These are phyloP conservation scores for Scaptomyza graminum DNA, from an alignment of 1,140 invertebrate genomes.

Conservation along the genomic window DNA sequence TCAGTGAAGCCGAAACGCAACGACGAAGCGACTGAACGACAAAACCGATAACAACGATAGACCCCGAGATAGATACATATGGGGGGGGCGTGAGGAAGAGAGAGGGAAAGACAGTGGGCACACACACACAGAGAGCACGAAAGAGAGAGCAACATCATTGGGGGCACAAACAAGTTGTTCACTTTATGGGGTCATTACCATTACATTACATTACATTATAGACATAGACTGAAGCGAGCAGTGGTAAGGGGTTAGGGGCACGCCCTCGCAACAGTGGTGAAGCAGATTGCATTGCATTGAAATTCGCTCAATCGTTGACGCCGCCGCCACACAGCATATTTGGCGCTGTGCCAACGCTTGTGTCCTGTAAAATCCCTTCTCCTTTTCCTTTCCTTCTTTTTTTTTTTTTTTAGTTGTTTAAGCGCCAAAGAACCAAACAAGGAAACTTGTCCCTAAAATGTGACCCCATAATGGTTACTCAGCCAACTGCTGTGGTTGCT, in stretches of 20 bases:
- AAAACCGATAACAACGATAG: constrained; percentile 46
- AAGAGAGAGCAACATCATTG: neutral
- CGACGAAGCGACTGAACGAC: constrained; percentile 17
- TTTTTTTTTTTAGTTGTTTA: too few species aligned
- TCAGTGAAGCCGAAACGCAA: constrained; percentile 34
- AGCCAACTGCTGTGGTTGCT: neutral
- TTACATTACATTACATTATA: constrained; percentile 72
- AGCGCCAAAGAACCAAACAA: neutral
- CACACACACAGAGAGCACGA: neutral
- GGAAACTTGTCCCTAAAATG: constrained; percentile 31
- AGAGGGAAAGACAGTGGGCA: neutral
- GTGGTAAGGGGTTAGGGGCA: constrained; percentile 1
- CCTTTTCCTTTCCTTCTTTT: too few species aligned
- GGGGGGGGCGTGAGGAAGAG: too few species aligned
- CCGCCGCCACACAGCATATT: constrained; percentile 20
- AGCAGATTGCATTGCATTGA: constrained; percentile 77
- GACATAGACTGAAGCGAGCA: constrained; percentile 20
- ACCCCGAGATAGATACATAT: constrained; percentile 33
- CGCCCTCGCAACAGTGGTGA: constrained; percentile 43
- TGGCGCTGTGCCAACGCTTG: constrained; percentile 66
- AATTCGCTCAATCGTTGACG: constrained; percentile 76
- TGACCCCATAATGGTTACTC: constrained; percentile 36
- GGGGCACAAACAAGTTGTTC: constrained; percentile 77
- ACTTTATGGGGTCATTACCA: constrained; percentile 81
- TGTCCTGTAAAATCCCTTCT: neutral